Evolutionary conservation across 2,113 vertebrate species (phyloP), one percentile per base, ranked within the genome.

Genomic region (Podarcis cretensis): DNA sequence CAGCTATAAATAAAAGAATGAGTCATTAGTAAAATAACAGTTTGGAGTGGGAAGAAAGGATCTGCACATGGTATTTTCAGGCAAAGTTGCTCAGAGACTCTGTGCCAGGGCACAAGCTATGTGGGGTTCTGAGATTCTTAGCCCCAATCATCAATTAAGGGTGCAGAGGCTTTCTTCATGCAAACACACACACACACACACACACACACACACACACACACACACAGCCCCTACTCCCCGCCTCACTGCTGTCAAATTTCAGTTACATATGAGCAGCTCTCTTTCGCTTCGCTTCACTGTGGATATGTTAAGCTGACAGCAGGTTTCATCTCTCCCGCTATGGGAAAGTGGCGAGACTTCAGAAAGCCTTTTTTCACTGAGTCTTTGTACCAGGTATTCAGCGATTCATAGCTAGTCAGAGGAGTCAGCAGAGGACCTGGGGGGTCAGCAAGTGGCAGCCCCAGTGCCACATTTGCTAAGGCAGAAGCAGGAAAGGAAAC

Each of bases 1-100:
- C 93, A 92, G 93, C 94, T 96, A 95, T 96, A 96, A 96, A 96
- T 96, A 94, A 85, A 94, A 94, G 94, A 96, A 94, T 95, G 95
- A 96, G 92, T 96, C 95, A 96, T 94, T 95, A 93, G 95, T 95
- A 95, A 95, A 95, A 94, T 94, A 96, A 88, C 87, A 96, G 95
- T 94, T 95, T 94, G 93, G 87, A 96, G 90, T 91, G 90, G 94
- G 94, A 93, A 95, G 92, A 88, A 96, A 94, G 94, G 87, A 92
- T 91, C 81, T 89, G 87, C 63, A 90, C 91, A 40, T 88, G 93
- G 92, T 95, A 94, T 95, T 66, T 96, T 94, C 88, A 90, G 91
- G 89, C 91, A 75, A 92, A 92, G 90, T 81, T 86, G 87, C 91
- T 93, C 91, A 85, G 78, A 87, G 91, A 87, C 88, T 89, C 90